Evolutionary conservation across 2,888 invertebrate species (phyloP), one percentile per base, ranked within the genome.

Genomic region (Steromphala cineraria): DNA sequence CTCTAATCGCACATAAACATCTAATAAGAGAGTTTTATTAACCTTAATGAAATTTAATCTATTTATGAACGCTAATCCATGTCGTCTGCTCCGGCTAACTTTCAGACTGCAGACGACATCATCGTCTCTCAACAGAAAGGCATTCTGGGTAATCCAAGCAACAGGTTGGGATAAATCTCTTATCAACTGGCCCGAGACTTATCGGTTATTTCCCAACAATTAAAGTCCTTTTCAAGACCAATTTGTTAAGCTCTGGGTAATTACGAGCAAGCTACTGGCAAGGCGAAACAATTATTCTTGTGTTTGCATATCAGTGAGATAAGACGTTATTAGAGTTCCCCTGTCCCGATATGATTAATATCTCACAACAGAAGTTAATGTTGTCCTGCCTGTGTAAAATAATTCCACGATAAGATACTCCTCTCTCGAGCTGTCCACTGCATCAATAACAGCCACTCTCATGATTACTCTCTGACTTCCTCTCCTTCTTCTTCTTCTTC

Each of bases 391-490:
- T 46, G 46, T 46, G 13, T 46, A 13, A 46, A 46, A 46, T 46
- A 46, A 46, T 46, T 46, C 46, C 56, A 28, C 10, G 46, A 46
- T 46, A 46, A 46, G 46, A 46, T 46, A 46, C 74, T 17, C 74
- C 31, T 80, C 46, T 76, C 67, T 82, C 75, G 36, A 8, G 24
- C 19, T 77, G 67, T 82, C 46, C 77, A 40, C 80, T 36, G 71
- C 76, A 80, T 46, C 71, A 62, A 78, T 67, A 67, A 52, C 71
- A n/a, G 67, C 31, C 40, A 74, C 76, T 82, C 62, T 78, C n/a
- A n/a, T n/a, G n/a, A 53, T 81, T 74, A 77, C 55, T 78, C 40
- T 78, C 55, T 55, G 55, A 56, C 75, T 77, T 78, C 71, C 71
- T 40, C 52, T 75, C 74, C 75, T 56, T 80, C 52, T 75, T 75